Base-by-base conservation (phyloP, 2,888 invertebrate genomes). In the Pocota personata region DNA sequence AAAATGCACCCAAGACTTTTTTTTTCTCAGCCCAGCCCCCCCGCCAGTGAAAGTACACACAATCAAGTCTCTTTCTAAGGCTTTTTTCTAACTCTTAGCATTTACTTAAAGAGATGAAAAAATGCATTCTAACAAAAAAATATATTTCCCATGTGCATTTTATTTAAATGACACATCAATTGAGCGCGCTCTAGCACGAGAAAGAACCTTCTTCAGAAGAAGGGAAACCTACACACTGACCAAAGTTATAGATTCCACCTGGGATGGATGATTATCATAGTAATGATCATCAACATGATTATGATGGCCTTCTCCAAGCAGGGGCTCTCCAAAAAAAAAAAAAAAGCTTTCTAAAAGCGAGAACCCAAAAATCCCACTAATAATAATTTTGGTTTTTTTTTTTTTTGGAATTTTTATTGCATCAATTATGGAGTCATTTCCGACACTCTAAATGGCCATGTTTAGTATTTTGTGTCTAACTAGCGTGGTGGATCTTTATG, bases 391-490 rank as follows among this genome's bases (percentile, higher is more conserved):
- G 16, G 6, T 50, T 37, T 55, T 43, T 40, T 66, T 58, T 66
- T 64, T 8, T 43, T 57, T 64, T 32, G 43, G 62, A 80, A 80
- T 86, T 84, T 82, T 82, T 82, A 86, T 86, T 67, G 67, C 86
- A 72, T 86, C 77, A 86, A 86, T 82, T 86, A 86, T 58, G 72
- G 58, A 80, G 76, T 57, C 86, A 73, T 82, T 86, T 86, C 67
- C 72, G 62, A 77, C 82, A 86, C 82, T 82, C 67, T 57, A 43
- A 77, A 86, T 77, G 40, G 27, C 55, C 72, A 67, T 77, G 72
- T 80, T 80, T 76, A 76, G 80, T 80, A 71, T 64, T 50, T 46
- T 71, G 48, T 46, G 58, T 50, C 58, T 55, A 62, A 73, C 72
- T 32, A 73, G 64, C 73, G 32, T 60, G 37, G 48, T 58, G 64